Evolutionary conservation across 2,113 vertebrate genomes (phyloP), one percentile per base, ranked within the genome.

Genomic region (Harpagus bidentatus): DNA sequence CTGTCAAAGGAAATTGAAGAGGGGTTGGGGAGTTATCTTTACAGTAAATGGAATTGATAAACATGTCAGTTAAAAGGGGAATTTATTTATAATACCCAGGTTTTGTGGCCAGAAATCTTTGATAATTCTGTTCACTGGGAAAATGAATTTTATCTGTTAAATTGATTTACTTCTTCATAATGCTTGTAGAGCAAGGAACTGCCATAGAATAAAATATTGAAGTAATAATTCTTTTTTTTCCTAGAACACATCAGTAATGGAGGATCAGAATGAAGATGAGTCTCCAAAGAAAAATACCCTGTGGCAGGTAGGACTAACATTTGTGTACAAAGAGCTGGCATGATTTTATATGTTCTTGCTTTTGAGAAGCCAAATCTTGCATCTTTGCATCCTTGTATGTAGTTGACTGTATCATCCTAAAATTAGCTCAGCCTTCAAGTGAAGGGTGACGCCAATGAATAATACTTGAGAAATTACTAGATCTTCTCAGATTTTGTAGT

Each of bases 271-370:
- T 98, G 99, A 99, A 92, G 99, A 99, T 97, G 98, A 99, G 97
- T 99, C 99, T 97, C 99, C 99, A 98, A 99, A 99, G 99, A 99
- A 99, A 99, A 99, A 97, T 98, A 99, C 99, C 92, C 98, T 99
- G 96, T 99, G 99, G 98, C 99, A 99, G 99, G 99, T 99, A 98
- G 90, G 98, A 95, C 56, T 82, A 38, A 61, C n/a, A 13, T 21
- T 43, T 3, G 1, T 13, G 13, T 28, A 28, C 50, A 67, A 52
- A 29, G 72, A 78, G 13, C 11, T 82, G 48, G 18, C 34, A 15
- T 69, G 32, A 16, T 77, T 90, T 80, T 25, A 3, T 32, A 19
- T 40, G 26, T 34, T 92, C 45, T 34, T 71, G 40, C 63, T 79
- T 82, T 55, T 88, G 77, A 71, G 86, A 85, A 91, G 31, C 61